Base-by-base conservation (phyloP, 2,888 invertebrate species). In the Leucophora obtusa region DNA sequence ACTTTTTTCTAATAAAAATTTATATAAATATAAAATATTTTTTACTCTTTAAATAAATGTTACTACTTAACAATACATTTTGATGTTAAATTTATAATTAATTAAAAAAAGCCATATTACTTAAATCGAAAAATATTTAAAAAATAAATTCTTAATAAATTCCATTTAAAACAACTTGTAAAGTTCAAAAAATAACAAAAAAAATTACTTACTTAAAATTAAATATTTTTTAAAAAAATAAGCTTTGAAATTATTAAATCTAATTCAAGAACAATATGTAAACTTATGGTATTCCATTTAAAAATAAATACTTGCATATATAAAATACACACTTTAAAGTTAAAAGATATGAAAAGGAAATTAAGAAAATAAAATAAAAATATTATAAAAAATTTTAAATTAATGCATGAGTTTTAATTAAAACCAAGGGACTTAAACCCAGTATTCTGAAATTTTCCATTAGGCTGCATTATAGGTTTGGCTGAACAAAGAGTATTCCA, bases 21-120 rank as follows among this genome's bases (percentile, higher is more conserved):
- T 56, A 51, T 35, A 17, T 21, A 56, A 38, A 73, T n/a, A 47
- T 62, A 62, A 62, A 43, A 63, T 17, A 63, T 47, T 47, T 47
- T 47, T 47, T 47, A 47, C 43, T 47, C 11, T 28, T 33, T 59
- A 14, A 68, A 76, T 18, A 35, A 28, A 68, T 59, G 65, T 43
- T 70, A 71, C 33, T 69, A 62, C 58, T 70, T 47, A 65, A 14
- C 18, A 43, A 51, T 51, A n/a, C 9, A 63, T n/a, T 72, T 69
- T 24, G 73, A 66, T 69, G 35, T 63, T 68, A 43, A 38, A 50
- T 77, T 68, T 21, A 65, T 47, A 18, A 17, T 60, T 47, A 21
- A 76, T 43, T 18, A 66, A 68, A 33, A 56, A 62, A 50, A 73
- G 81, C 81, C 81, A 81, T 81, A 81, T 73, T 81, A 81, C 77